A percentile compares a stretch with the other conserved stretches of the same genome.
Evolutionary conservation across 37 sponge, comb jelly and placozoan genomes (phyloP).

Genomic region (Halichondria panicea): DNA sequence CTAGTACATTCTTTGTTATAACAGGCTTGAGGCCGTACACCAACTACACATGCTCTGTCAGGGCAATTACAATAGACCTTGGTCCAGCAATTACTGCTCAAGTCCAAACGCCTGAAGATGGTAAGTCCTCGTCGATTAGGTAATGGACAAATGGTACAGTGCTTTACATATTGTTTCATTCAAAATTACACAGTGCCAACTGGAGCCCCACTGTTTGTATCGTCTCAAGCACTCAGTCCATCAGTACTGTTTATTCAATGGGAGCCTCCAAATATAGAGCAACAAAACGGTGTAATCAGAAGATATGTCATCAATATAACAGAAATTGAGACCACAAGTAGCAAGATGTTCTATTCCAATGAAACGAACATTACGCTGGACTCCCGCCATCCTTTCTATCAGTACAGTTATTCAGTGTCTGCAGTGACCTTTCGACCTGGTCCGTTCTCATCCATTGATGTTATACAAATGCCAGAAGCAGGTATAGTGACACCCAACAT

Average conservation of each 20-base stretch:
- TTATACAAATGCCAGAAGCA: conserved; percentile 42
- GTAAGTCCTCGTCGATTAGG: background rate
- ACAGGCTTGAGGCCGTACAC: conserved; percentile 15
- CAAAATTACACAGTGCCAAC: background rate
- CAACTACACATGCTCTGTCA: conserved; percentile 15
- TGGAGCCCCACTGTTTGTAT: background rate
- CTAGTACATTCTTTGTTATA: background rate
- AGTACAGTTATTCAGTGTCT: background rate
- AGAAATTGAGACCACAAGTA: conserved; percentile 35
- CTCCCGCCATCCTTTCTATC: background rate
- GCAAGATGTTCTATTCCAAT: too few species aligned
- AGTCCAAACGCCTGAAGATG: conserved; percentile 4
- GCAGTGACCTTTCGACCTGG: conserved; percentile 14
- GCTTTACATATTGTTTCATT: too few species aligned
- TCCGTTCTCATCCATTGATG: background rate
- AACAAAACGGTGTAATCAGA: conserved; percentile 35
- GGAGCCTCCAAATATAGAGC: background rate
- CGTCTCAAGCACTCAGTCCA: background rate
- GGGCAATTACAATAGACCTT: conserved; percentile 1
- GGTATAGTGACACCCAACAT: conserved; percentile 9
- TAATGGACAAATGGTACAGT: background rate
- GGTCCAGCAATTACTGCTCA: conserved; percentile 2
- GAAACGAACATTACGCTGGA: background rate
- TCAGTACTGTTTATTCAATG: background rate
- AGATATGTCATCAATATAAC: conserved; percentile 31